These are phyloP conservation scores for Oxytorus armatus DNA, from an alignment of 2,888 invertebrate species.

Conservation along the genomic window DNA sequence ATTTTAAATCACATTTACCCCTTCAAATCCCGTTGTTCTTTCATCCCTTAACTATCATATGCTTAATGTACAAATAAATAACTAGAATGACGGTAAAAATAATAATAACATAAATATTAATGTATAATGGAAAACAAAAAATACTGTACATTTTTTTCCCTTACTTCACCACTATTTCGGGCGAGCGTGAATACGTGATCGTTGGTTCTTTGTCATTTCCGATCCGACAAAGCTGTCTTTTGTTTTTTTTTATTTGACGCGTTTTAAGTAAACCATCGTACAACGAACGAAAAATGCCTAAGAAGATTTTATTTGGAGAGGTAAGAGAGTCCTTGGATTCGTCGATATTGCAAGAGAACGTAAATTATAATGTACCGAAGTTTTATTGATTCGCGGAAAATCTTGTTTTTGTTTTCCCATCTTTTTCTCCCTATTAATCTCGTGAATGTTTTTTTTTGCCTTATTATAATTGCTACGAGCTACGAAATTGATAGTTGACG, in stretches of 20 bases:
- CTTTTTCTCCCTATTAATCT: slow-evolving; percentile 15
- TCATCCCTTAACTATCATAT: slow-evolving; percentile 9
- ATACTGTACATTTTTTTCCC: slow-evolving; percentile 71
- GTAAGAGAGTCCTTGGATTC: slow-evolving; percentile 40
- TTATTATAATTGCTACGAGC: slow-evolving; percentile 51
- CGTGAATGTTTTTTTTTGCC: slow-evolving; percentile 31
- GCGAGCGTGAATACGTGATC: slow-evolving; percentile 31
- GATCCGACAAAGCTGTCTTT: slow-evolving; percentile 54
- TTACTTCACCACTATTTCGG: slow-evolving; percentile 45
- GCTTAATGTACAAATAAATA: slow-evolving; percentile 54
- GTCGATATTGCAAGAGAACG: slow-evolving; percentile 38
- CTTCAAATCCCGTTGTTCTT: slow-evolving; percentile 39
- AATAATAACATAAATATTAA: slow-evolving; percentile 44
- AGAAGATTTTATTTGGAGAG: slow-evolving; percentile 8
- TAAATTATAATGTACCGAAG: slow-evolving; percentile 27
- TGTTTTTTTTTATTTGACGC: slow-evolving; percentile 25
- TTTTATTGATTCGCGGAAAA: slow-evolving; percentile 30
- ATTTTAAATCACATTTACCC: slow-evolving; percentile 37
- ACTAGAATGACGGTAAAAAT: slow-evolving; percentile 47
- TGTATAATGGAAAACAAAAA: slow-evolving; percentile 68
- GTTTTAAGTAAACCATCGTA: slow-evolving; percentile 44
- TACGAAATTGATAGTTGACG: slow-evolving; percentile 72
- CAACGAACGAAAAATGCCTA: slow-evolving; percentile 55
- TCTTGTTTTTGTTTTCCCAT: slow-evolving; percentile 9
- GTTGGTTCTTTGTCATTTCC: slow-evolving; percentile 24